These are phyloP conservation scores for Macaria notata DNA, from an alignment of 2,888 invertebrate genomes.

Conservation along the genomic window DNA sequence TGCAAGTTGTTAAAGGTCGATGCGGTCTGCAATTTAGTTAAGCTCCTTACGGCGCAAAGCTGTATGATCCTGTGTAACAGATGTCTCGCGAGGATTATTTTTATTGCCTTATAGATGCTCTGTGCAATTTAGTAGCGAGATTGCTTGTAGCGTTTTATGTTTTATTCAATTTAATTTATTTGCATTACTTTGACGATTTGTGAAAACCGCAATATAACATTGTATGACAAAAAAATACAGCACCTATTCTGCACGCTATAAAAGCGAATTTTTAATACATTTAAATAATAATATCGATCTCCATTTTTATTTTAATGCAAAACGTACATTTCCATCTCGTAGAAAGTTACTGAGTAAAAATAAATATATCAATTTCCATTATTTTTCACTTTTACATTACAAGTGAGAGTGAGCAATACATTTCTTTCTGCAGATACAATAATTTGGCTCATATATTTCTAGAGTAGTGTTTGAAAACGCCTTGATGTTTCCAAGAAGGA, in stretches of 20 bases:
- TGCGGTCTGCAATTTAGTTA: slow-evolving; percentile 17
- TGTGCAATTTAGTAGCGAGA: slow-evolving; percentile 5
- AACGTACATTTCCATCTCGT: too few relatives aligned
- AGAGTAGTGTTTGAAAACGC: slow-evolving; percentile 6
- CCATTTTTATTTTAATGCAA: too few relatives aligned
- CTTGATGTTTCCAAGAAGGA: slow-evolving; percentile 11
- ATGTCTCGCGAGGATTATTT: slow-evolving; percentile 19
- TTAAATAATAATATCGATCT: too few relatives aligned
- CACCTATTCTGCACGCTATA: too few relatives aligned
- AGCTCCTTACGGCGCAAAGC: slow-evolving; percentile 19
- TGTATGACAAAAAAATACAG: too few relatives aligned
- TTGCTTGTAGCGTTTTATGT: slow-evolving; percentile 1
- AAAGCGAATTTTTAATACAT: too few relatives aligned
- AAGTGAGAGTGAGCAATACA: too few relatives aligned
- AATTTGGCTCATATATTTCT: neutral
- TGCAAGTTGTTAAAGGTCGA: slow-evolving; percentile 4
- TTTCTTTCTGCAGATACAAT: neutral
- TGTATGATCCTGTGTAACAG: slow-evolving; percentile 27
- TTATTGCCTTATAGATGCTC: slow-evolving; percentile 12
- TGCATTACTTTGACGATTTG: too few relatives aligned
- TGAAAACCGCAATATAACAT: neutral
- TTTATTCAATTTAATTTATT: neutral
- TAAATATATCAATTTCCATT: too few relatives aligned
- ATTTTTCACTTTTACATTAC: too few relatives aligned
- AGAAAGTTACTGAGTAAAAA: too few relatives aligned